Evolutionary conservation across 1,140 invertebrate genomes (phyloP).

Genomic region (Cheumatopsyche charites): DNA sequence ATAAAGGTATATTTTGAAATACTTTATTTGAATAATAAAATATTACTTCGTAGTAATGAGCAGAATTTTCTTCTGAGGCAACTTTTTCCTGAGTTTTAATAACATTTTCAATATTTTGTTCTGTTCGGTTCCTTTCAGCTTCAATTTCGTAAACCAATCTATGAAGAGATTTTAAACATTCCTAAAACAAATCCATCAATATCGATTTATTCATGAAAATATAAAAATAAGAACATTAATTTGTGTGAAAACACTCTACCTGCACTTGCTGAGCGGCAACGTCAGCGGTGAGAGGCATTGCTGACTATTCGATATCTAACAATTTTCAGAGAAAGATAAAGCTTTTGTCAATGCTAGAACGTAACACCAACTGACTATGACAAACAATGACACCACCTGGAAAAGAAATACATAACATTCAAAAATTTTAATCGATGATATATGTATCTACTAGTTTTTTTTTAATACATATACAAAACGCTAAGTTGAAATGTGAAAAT

Average conservation of each 20-base stretch:
- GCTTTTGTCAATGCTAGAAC: slow-evolving; percentile 35
- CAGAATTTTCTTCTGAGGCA: slow-evolving; percentile 70
- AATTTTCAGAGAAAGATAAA: slow-evolving; percentile 38
- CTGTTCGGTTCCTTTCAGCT: slow-evolving; percentile 75
- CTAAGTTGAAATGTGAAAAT: too few species aligned
- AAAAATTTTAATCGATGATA: too few species aligned
- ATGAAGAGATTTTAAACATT: slow-evolving; percentile 78
- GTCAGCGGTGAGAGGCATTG: slow-evolving; percentile 79
- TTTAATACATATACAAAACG: too few species aligned
- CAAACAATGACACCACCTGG: slow-evolving; percentile 39
- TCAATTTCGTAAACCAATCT: slow-evolving; percentile 81
- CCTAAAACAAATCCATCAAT: slow-evolving; percentile 60
- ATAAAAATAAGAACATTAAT: slow-evolving; percentile 1
- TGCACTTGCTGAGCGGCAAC: slow-evolving; percentile 78
- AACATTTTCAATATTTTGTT: slow-evolving; percentile 79
- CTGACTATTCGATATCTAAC: slow-evolving; percentile 47
- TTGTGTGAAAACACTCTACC: slow-evolving; percentile 51
- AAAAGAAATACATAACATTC: too few species aligned
- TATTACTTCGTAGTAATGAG: slow-evolving; percentile 63
- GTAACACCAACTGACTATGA: slow-evolving; percentile 44
- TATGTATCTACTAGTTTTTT: too few species aligned
- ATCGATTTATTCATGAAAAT: background rate
- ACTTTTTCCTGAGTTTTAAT: slow-evolving; percentile 79
- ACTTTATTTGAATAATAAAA: slow-evolving; percentile 3
- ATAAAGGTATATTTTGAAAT: background rate